Evolutionary conservation across 35 echinoderm and acorn worm species (phyloP).

Genomic region (Antedon bifida): DNA sequence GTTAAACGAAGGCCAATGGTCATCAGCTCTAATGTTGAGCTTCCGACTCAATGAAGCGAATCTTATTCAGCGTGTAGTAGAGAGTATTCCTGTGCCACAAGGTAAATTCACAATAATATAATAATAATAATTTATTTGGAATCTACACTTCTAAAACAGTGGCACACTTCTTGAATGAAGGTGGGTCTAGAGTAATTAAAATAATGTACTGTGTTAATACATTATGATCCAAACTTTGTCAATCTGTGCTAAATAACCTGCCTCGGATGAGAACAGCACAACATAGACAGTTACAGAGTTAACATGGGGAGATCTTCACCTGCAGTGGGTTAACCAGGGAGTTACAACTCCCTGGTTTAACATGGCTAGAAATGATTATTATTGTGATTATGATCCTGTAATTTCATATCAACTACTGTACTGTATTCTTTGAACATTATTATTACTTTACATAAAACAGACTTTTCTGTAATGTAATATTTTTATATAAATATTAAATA

Average conservation of each 20-base stretch:
- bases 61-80: conserved; percentile 65
- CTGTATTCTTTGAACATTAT: background rate
- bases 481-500: too few species aligned
- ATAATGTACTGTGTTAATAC: too few species aligned
- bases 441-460: background rate
- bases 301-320: too few species aligned
- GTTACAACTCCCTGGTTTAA: too few species aligned
- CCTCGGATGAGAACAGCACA: too few species aligned
- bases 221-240: too few species aligned
- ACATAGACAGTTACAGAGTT: too few species aligned
- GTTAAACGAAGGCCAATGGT: conserved; percentile 51
- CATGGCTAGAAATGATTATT: too few species aligned
- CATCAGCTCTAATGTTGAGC: conserved; percentile 54
- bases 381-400: background rate
- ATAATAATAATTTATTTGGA: background rate
- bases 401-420: background rate
- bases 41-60: conserved; percentile 71
- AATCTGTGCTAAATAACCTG: too few species aligned
- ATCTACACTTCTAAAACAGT: background rate
- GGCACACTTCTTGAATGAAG: background rate
- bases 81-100: conserved; percentile 57
- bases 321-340: too few species aligned
- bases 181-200: too few species aligned
- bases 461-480: background rate
- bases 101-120: conserved; percentile 13